Conservation (phyloP, 1,140 invertebrate species). For the Macrocentrus cingulum region DNA sequence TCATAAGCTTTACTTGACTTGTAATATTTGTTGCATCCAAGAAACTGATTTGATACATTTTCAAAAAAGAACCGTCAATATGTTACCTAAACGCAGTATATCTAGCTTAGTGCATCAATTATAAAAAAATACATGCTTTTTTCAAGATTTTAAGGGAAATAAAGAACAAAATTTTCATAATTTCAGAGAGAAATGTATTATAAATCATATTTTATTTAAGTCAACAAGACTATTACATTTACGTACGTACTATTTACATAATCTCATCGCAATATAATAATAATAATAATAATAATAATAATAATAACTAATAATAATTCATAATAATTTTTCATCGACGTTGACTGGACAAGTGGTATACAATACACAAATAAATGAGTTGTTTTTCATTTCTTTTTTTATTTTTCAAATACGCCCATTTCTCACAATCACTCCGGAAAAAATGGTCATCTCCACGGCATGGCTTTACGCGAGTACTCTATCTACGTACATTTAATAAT, state of each 20-base stretch:
- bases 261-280: constrained; percentile 38
- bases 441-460: background rate
- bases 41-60: too few relatives aligned
- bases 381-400: background rate
- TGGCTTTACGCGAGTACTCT: background rate
- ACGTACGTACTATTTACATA: constrained; percentile 53
- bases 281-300: too few relatives aligned
- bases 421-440: too few relatives aligned
- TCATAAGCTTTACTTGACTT: too few relatives aligned
- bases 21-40: too few relatives aligned
- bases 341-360: background rate
- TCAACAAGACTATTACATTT: constrained; percentile 45
- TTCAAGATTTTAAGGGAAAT: background rate
- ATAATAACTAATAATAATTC: too few relatives aligned
- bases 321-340: constrained; percentile 3
- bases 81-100: too few relatives aligned
- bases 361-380: background rate
- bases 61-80: too few relatives aligned
- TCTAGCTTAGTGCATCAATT: too few relatives aligned
- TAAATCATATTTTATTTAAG: constrained; percentile 54
- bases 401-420: background rate
- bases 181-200: constrained; percentile 55
- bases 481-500: constrained; percentile 57
- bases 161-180: constrained; percentile 17
- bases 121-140: too few relatives aligned